These are phyloP conservation scores for Thelaira solivaga DNA, from an alignment of 2,888 invertebrate genomes.

Conservation along the genomic window DNA sequence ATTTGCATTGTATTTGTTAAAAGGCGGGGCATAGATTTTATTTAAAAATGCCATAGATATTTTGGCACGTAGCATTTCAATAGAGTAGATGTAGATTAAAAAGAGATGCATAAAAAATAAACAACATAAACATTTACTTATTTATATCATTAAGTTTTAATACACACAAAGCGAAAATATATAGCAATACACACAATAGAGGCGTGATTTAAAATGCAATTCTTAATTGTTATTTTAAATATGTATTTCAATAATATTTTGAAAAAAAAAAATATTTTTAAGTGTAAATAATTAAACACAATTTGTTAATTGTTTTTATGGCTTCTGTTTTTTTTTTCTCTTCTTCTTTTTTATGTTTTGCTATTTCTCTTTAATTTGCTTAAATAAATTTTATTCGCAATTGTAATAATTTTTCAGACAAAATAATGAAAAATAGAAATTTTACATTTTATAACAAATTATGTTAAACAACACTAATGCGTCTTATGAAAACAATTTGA, in stretches of 20 bases:
- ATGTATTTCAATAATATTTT: not conserved
- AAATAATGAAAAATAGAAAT: not conserved
- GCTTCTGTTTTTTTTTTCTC: not conserved
- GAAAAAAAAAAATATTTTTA: constrained; percentile 7
- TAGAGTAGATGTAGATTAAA: constrained; percentile 2
- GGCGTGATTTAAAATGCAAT: constrained; percentile 47
- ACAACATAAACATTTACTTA: not conserved
- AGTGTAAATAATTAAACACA: constrained; percentile 39
- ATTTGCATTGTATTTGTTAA: not conserved
- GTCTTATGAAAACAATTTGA: constrained; percentile 27
- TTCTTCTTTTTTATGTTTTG: too few relatives aligned
- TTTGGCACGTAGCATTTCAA: constrained; percentile 54
- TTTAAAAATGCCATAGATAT: constrained; percentile 27
- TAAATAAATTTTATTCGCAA: not conserved
- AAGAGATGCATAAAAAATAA: constrained; percentile 3
- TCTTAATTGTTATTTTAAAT: constrained; percentile 5
- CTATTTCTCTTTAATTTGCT: not conserved
- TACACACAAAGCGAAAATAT: not conserved
- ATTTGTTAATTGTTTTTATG: constrained; percentile 38
- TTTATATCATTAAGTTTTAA: not conserved
- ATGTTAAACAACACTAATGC: constrained; percentile 19
- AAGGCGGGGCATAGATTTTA: constrained; percentile 55
- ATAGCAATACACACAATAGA: constrained; percentile 1
- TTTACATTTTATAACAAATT: not conserved
- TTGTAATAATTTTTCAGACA: not conserved